Conservation (phyloP, 2,113 vertebrate genomes). For the Nanger granti region DNA sequence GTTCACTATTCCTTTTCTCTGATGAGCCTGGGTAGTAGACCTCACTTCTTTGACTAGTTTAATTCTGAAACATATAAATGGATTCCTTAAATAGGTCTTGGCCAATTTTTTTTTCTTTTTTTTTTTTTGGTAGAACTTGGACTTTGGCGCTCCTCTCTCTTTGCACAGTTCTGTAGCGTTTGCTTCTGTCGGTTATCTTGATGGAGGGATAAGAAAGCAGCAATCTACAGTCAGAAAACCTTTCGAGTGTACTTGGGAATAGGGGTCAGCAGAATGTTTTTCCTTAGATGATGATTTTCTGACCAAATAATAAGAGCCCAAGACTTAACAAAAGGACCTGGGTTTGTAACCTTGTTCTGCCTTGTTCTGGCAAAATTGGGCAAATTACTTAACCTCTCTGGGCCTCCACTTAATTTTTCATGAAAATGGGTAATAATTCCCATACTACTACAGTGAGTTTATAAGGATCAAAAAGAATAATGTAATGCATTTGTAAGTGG, state of each 20-base stretch:
- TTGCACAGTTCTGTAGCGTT: not conserved
- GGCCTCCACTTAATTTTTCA: constrained; percentile 12
- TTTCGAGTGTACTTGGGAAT: not conserved
- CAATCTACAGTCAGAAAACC: not conserved
- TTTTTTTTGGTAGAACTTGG: not conserved
- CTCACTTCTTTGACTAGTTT: not conserved
- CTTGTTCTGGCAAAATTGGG: not conserved
- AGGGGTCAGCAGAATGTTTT: not conserved
- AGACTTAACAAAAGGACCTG: not conserved
- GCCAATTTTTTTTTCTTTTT: not conserved
- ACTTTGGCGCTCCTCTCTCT: not conserved
- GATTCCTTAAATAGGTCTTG: not conserved
- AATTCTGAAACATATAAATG: not conserved
- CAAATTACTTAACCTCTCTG: not conserved
- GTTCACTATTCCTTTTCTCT: not conserved
- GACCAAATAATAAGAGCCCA: not conserved
- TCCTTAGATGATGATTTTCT: not conserved
- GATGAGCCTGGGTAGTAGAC: not conserved
- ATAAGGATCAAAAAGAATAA: not conserved
- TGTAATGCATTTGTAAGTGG: not conserved
- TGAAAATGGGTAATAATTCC: not conserved
- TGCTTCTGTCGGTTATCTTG: not conserved
- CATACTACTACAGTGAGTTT: not conserved
- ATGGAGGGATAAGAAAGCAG: not conserved
- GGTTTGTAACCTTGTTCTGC: not conserved